Percentiles rank a stretch among this genome's conserved stretches.
These are phyloP conservation scores for Luperina nickerlii DNA, from an alignment of 2,888 invertebrate species.

Conservation along the genomic window DNA sequence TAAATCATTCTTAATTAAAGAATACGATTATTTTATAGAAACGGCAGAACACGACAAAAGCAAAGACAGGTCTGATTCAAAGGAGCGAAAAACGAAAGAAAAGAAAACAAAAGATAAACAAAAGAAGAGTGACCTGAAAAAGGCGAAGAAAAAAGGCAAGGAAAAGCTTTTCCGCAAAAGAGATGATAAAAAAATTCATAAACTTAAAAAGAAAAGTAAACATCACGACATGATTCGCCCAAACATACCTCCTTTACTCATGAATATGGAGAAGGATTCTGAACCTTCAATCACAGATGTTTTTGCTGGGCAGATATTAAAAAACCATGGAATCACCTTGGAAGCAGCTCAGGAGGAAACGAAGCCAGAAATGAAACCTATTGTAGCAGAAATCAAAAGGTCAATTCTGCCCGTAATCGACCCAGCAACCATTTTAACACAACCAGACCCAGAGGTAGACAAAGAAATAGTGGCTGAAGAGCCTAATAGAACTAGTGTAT, in stretches of 20 bases:
- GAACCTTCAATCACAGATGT: conserved; percentile 91
- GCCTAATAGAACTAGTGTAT: conserved; percentile 38
- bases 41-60: conserved; percentile 74
- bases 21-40: conserved; percentile 69
- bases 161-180: conserved; percentile 80
- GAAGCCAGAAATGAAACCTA: conserved; percentile 75
- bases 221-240: conserved; percentile 85
- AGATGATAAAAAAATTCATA: conserved; percentile 85
- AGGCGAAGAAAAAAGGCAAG: conserved; percentile 85
- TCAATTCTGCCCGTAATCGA: conserved; percentile 86
- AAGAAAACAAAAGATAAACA: conserved; percentile 84
- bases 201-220: conserved; percentile 85
- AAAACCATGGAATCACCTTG: conserved; percentile 85
- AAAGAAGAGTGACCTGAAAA: conserved; percentile 82
- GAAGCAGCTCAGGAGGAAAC: conserved; percentile 77
- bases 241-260: conserved; percentile 86
- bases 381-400: conserved; percentile 76
- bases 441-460: conserved; percentile 63
- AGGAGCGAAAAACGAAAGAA: conserved; percentile 84
- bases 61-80: conserved; percentile 77
- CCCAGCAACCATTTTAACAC: conserved; percentile 81
- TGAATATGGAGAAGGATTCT: conserved; percentile 87
- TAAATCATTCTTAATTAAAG: too few species aligned
- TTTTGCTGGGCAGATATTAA: conserved; percentile 91
- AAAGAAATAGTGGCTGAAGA: conserved; percentile 77